A percentile compares a stretch with the other conserved stretches of the same genome.
Conservation (phyloP, 2,113 vertebrate species). For the Lasiurus cinereus region DNA sequence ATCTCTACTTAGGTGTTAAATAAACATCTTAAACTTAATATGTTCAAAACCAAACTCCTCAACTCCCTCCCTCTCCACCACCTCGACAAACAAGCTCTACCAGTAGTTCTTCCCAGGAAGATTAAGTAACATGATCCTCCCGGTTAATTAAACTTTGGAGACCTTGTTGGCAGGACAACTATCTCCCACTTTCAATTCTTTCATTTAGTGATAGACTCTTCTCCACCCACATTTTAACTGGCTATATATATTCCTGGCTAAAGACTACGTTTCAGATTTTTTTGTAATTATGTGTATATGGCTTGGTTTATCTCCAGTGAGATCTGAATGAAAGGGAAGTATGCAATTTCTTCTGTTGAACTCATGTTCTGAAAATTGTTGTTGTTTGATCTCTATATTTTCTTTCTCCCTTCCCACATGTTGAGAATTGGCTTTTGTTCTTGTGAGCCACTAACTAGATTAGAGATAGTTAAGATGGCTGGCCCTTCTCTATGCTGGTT, state of each 20-base stretch:
- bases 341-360: not conserved
- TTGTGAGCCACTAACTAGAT: not conserved
- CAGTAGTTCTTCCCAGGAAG: not conserved
- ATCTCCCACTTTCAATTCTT: not conserved
- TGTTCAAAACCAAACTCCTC: not conserved
- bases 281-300: not conserved
- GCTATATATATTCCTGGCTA: not conserved
- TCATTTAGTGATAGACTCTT: not conserved
- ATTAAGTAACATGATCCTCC: not conserved
- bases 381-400: not conserved
- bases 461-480: not conserved
- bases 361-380: not conserved
- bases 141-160: not conserved
- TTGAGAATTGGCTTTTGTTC: slow-evolving; percentile 10
- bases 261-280: not conserved
- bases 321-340: not conserved
- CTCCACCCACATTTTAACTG: not conserved
- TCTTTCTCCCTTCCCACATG: not conserved
- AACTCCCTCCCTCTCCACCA: too few relatives aligned
- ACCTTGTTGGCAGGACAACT: not conserved
- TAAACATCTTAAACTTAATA: not conserved
- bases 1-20: not conserved
- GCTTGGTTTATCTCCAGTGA: not conserved
- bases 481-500: too few relatives aligned
- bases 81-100: not conserved